A percentile compares a stretch with the other conserved stretches of the same genome.
Evolutionary conservation across 2,888 invertebrate species (phyloP).

Genomic region (Xestia ashworthii): DNA sequence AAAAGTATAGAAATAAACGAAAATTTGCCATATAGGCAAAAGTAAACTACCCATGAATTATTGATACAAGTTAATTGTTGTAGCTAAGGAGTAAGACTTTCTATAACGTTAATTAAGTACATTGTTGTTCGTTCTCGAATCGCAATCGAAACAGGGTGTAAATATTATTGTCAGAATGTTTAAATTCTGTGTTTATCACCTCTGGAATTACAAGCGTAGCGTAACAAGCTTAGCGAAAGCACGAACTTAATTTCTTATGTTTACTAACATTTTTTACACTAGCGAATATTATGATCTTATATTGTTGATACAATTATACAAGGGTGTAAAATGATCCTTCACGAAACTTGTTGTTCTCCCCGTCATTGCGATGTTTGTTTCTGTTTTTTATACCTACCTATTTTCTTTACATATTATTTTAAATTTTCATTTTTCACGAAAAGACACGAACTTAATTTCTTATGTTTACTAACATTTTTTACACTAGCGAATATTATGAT

Average conservation of each 20-base stretch:
- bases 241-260: conserved; percentile 7
- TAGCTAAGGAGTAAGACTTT: neutral
- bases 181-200: conserved; percentile 11
- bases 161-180: neutral
- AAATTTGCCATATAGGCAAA: neutral
- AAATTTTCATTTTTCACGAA: too few relatives aligned
- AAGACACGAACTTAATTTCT: too few relatives aligned
- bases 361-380: neutral
- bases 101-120: neutral
- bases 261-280: conserved; percentile 6
- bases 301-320: neutral
- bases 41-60: neutral
- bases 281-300: neutral
- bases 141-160: neutral
- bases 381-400: neutral
- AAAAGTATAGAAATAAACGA: neutral
- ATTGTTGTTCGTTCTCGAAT: neutral
- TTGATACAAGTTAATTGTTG: neutral
- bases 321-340: neutral
- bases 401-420: neutral
- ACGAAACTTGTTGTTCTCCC: neutral
- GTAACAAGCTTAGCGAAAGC: conserved; percentile 24
- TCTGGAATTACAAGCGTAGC: conserved; percentile 12
- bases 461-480: too few relatives aligned
- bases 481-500: too few relatives aligned